A percentile compares a stretch with the other conserved stretches of the same genome.
Conservation (phyloP, 2,888 invertebrate genomes). For the Augiades crinisus region DNA sequence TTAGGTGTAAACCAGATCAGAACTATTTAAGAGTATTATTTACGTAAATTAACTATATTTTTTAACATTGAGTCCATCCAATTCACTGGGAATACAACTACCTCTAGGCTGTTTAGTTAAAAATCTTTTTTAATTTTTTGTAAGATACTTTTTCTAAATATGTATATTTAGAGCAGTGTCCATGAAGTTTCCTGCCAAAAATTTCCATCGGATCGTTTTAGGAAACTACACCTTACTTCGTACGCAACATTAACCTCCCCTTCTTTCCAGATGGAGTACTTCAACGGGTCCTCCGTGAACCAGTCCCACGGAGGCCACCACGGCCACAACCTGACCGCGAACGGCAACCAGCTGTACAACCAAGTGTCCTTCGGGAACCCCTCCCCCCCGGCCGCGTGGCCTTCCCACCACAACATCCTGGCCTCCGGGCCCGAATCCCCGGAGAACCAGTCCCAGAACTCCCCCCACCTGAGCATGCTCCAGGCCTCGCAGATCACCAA, state of each 20-base stretch:
- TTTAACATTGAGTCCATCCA: too few species aligned
- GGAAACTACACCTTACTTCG: too few species aligned
- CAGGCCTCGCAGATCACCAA: slow-evolving; percentile 77
- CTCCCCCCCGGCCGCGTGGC: slow-evolving; percentile 70
- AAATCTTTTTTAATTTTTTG: too few species aligned
- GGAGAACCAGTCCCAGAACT: slow-evolving; percentile 70
- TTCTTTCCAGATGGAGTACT: slow-evolving; percentile 72
- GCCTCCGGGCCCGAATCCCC: slow-evolving; percentile 71
- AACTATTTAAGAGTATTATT: too few species aligned
- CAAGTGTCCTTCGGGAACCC: slow-evolving; percentile 77
- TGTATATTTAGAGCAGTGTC: too few species aligned
- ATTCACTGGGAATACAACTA: too few species aligned
- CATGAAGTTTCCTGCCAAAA: too few species aligned
- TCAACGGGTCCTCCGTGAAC: slow-evolving; percentile 74
- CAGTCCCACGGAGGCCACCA: slow-evolving; percentile 69
- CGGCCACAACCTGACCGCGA: slow-evolving; percentile 68
- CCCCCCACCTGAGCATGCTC: slow-evolving; percentile 72
- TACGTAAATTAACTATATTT: too few species aligned
- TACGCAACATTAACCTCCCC: background rate
- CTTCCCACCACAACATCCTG: slow-evolving; percentile 72
- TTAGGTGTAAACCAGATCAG: too few species aligned
- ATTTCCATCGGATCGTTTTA: too few species aligned
- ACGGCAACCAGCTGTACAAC: slow-evolving; percentile 75
- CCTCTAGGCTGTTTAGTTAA: too few species aligned
- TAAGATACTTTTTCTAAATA: too few species aligned